Base-by-base conservation (phyloP, 2,797 vertebrate genomes). In the Chelon auratus region DNA sequence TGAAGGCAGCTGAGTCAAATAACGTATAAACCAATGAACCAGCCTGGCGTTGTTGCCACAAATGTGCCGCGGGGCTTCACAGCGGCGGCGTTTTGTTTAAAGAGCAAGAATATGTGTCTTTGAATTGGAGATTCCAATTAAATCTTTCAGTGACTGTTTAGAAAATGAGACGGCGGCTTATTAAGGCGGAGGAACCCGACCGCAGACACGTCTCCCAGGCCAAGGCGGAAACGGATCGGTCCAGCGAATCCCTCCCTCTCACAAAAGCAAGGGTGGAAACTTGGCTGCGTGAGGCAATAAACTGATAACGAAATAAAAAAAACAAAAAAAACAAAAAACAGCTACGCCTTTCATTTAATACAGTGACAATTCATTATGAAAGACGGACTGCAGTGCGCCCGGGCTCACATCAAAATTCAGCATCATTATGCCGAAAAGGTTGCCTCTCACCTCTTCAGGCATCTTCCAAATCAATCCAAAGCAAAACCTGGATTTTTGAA, bases 11-110 rank as follows among this genome's bases (percentile, higher is more conserved):
- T 7, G 60, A 37, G 14, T 47, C n/a, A n/a, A 39, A 22, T 0
- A 53, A 33, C 62, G 69, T 54, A 77, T 59, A 37, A 64, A 55
- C 50, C 61, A 62, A 62, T 65, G 51, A 66, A 62, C 54, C 17
- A 12, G 24, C 30, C 51, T 30, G 10, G 26, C 42, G 36, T 57
- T 15, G 9, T 22, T 40, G 43, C 51, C 48, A 73, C 61, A 50
- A 53, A 78, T 52, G 55, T 68, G 50, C 17, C 1, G 24, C 13
- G 47, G 55, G 64, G 53, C 14, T 82, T 45, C n/a, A 24, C 39
- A 51, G 55, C 14, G 30, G 10, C 4, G 33, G 9, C 3, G 54
- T 20, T 73, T 58, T 62, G 33, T 61, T 75, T 52, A 56, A 39
- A 33, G 7, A 67, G 50, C 47, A 33, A 58, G 14, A 68, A 39